Conservation (phyloP, 1,140 invertebrate genomes). For the Drosophila bocki region DNA sequence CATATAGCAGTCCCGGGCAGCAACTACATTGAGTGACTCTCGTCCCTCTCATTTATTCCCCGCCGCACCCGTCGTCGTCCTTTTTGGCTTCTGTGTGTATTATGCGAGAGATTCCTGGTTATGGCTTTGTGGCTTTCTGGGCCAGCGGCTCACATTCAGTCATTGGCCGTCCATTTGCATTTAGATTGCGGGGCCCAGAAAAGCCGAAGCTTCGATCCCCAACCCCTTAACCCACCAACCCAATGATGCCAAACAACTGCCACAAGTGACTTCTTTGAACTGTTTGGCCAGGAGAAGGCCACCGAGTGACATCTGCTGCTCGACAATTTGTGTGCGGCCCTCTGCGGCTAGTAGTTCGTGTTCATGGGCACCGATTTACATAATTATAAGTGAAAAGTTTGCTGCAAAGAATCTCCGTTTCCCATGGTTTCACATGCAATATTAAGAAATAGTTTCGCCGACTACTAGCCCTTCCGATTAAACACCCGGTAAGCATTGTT, state of each 20-base stretch:
- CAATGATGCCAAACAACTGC: conserved; percentile 35
- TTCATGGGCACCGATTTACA: conserved; percentile 65
- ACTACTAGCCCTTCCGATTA: background rate
- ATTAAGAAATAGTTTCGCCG: conserved; percentile 18
- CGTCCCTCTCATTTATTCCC: conserved; percentile 50
- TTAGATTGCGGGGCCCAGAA: conserved; percentile 64
- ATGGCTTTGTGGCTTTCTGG: conserved; percentile 77
- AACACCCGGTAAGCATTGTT: background rate
- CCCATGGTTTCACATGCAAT: background rate
- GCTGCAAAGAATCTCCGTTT: conserved; percentile 7
- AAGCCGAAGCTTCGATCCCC: background rate
- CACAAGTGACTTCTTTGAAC: conserved; percentile 53
- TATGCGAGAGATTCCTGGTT: conserved; percentile 81
- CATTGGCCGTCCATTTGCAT: conserved; percentile 75
- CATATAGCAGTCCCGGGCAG: conserved; percentile 23
- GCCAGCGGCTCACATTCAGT: conserved; percentile 64
- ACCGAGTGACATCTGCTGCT: conserved; percentile 68
- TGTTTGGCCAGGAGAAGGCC: conserved; percentile 31
- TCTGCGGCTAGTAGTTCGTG: conserved; percentile 61
- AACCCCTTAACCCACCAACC: conserved; percentile 2
- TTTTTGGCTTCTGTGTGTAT: conserved; percentile 51
- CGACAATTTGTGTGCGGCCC: conserved; percentile 66
- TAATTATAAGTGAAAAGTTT: conserved; percentile 68
- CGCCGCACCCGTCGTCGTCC: background rate
- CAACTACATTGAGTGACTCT: conserved; percentile 58